phyloP scores from a whole-genome alignment of 2,888 invertebrate genomes.

The Hecatera dysodea region DNA sequence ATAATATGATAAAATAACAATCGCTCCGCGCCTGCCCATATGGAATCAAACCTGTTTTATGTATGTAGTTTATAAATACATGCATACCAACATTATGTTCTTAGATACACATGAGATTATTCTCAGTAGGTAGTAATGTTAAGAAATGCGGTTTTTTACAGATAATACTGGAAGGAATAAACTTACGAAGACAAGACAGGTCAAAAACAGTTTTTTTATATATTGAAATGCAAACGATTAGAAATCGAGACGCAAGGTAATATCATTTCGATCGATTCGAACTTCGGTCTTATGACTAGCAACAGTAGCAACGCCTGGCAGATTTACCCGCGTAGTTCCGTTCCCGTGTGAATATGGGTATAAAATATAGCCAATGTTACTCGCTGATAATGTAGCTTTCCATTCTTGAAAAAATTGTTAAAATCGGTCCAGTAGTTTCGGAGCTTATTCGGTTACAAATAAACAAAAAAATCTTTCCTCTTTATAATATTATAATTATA shows the following conservation, averaged over 20 bases:
- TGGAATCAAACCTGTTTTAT: constrained; percentile 83
- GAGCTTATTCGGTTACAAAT: too few relatives aligned
- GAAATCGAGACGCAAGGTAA: background rate
- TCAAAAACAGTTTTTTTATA: background rate
- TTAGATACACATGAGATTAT: constrained; percentile 62
- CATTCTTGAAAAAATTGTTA: too few relatives aligned
- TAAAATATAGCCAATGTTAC: too few relatives aligned
- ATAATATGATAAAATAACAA: constrained; percentile 85
- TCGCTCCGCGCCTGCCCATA: constrained; percentile 79
- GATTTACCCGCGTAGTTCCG: too few relatives aligned
- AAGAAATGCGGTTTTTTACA: background rate
- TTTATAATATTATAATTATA: too few relatives aligned
- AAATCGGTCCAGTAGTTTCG: too few relatives aligned
- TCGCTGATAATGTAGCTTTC: too few relatives aligned
- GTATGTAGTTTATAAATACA: constrained; percentile 70
- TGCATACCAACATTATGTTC: constrained; percentile 65
- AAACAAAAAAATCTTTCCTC: too few relatives aligned
- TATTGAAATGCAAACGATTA: background rate
- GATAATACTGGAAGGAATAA: background rate
- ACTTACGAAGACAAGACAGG: background rate
- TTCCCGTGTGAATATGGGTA: too few relatives aligned
- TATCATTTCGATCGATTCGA: background rate
- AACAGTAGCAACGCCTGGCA: too few relatives aligned
- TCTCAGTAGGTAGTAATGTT: constrained; percentile 17
- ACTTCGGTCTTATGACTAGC: too few relatives aligned